These are phyloP conservation scores for Ephydatia muelleri DNA, from an alignment of 37 sponge, comb jelly and placozoan species.

Conservation along the genomic window DNA sequence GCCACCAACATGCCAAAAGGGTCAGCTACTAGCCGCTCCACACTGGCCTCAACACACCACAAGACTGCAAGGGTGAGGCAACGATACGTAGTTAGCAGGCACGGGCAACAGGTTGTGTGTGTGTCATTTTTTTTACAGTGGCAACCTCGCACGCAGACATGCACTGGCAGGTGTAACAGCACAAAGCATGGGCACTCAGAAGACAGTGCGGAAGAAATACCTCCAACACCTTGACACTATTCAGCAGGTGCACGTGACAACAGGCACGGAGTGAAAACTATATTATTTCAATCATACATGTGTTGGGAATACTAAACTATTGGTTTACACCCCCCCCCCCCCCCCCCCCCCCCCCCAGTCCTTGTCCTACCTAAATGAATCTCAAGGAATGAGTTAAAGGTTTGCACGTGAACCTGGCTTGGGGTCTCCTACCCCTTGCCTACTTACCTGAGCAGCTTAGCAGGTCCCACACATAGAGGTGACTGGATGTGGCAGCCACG, in stretches of 20 bases:
- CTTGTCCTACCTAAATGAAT: too few relatives aligned
- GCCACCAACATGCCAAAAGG: constrained; percentile 35
- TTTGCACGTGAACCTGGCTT: not conserved
- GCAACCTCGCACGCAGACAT: too few relatives aligned
- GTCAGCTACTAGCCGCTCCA: constrained; percentile 37
- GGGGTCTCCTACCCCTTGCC: not conserved
- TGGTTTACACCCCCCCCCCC: not conserved
- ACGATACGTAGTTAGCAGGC: not conserved
- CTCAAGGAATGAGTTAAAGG: too few relatives aligned
- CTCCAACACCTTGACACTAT: too few relatives aligned
- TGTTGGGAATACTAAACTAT: not conserved
- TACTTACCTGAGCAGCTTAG: constrained; percentile 49
- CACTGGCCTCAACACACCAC: constrained; percentile 55
- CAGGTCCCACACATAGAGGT: constrained; percentile 74
- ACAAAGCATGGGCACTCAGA: too few relatives aligned
- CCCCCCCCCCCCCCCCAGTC: not conserved
- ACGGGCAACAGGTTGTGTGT: too few relatives aligned
- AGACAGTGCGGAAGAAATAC: too few relatives aligned
- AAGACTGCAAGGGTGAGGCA: constrained; percentile 10
- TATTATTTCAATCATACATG: too few relatives aligned
- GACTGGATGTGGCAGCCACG: constrained; percentile 29
- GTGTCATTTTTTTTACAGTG: too few relatives aligned
- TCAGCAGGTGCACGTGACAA: too few relatives aligned
- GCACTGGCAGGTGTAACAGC: too few relatives aligned
- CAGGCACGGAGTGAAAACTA: too few relatives aligned